phyloP scores from a whole-genome alignment of 2,888 invertebrate species.

The Rhorus exstirpatorius region DNA sequence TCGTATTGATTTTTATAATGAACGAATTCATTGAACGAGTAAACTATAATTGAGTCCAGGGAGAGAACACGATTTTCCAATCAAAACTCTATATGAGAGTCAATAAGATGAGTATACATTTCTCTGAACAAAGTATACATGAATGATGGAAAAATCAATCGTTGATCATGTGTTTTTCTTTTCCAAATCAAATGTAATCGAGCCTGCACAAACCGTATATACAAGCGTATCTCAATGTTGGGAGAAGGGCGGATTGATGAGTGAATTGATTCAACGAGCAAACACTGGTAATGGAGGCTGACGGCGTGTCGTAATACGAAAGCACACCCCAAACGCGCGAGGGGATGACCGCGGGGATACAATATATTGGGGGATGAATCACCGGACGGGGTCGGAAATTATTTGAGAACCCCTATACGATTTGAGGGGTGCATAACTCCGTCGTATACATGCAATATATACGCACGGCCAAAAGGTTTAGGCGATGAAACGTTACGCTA shows the following conservation, averaged over 20 bases:
- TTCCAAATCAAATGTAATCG: constrained; percentile 57
- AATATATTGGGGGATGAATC: constrained; percentile 60
- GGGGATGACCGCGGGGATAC: constrained; percentile 36
- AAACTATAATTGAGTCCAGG: too few species aligned
- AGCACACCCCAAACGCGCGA: constrained; percentile 14
- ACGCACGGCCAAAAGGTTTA: not conserved
- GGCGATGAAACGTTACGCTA: constrained; percentile 43
- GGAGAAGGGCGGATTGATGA: constrained; percentile 37
- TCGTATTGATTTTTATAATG: too few species aligned
- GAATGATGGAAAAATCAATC: constrained; percentile 11
- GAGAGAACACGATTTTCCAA: not conserved
- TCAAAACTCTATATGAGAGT: not conserved
- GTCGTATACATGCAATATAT: constrained; percentile 38
- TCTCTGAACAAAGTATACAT: not conserved
- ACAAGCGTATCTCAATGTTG: constrained; percentile 39
- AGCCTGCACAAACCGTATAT: constrained; percentile 37
- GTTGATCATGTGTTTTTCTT: constrained; percentile 24
- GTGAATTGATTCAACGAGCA: constrained; percentile 69
- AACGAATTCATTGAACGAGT: too few species aligned
- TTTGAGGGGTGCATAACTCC: constrained; percentile 77
- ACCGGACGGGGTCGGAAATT: constrained; percentile 53
- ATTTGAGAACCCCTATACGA: constrained; percentile 77
- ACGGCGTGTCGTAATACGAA: constrained; percentile 48
- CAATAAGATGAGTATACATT: not conserved
- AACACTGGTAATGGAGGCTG: constrained; percentile 65